Base-by-base conservation (phyloP, 2,797 vertebrate genomes). In the Karalla daura region DNA sequence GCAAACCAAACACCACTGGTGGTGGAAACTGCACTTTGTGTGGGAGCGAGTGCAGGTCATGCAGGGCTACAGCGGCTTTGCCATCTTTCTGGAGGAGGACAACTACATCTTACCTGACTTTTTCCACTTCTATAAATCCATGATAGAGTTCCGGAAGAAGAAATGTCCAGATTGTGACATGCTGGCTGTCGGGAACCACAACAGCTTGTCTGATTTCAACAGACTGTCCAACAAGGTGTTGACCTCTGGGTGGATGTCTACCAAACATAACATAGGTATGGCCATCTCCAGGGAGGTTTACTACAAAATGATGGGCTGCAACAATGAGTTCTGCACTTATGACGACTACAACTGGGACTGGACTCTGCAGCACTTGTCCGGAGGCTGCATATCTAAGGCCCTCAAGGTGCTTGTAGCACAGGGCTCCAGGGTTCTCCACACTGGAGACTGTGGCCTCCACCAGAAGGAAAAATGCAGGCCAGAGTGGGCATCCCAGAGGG, bases 291-390 rank as follows among this genome's bases (percentile, higher is more conserved):
- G 87, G 65, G 92, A 93, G 70, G 62, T 93, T 6, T 95, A 95
- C 80, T 94, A 95, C 78, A 94, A 94, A 59, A 84, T 95, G 46
- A 93, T 94, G 92, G 93, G 93, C 25, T 95, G 94, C 85, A 90
- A 79, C 63, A 32, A 81, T 0, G 91, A 91, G 0, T 95, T 86
- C 82, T 95, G 94, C 87, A 91, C 92, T 30, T 95, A 94, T 1
- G 94, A 95, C 1, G 94, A 95, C 63, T 95, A 95, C 72, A 95
- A 95, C 88, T 95, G 94, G 94, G 94, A 95, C 84, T 95, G 94
- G 94, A 95, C 93, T 13, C 49, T 95, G 50, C 94, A 95, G 87
- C 86, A 92, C 63, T 78, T 95, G 4, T 95, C 94, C 0, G 94
- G 93, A 3, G 66, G 86, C 1, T 95, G 94, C 88, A 90, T 95